These are phyloP conservation scores for Metacarcinus magister DNA, from an alignment of 2,888 invertebrate species.

Conservation along the genomic window DNA sequence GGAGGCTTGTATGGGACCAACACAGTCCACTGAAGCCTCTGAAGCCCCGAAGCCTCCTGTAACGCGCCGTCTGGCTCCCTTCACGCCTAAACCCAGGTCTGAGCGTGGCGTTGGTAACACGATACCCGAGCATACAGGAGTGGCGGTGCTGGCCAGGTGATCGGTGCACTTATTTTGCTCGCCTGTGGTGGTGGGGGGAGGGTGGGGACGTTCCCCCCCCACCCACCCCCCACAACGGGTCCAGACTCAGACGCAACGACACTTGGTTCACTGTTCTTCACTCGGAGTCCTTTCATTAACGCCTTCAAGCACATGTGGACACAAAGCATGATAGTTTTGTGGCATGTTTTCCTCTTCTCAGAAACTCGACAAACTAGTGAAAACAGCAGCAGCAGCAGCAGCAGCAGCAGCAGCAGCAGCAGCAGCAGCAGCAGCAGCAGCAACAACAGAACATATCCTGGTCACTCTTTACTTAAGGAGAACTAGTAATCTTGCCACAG, in stretches of 20 bases:
- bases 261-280: background rate
- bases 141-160: background rate
- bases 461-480: background rate
- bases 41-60: background rate
- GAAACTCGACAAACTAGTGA: background rate
- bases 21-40: background rate
- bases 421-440: background rate
- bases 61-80: background rate
- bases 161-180: conserved; percentile 28
- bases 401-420: background rate
- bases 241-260: background rate
- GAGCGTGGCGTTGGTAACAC: background rate
- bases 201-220: background rate
- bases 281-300: background rate
- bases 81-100: background rate
- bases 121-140: background rate
- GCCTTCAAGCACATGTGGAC: background rate
- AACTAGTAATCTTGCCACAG: background rate
- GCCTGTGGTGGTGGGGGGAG: background rate
- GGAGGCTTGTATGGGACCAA: conserved; percentile 44
- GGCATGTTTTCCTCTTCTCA: background rate
- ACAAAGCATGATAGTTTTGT: background rate
- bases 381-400: background rate
- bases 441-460: background rate
- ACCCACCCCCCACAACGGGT: background rate